These are phyloP conservation scores for Galleria mellonella DNA, from an alignment of 1,140 invertebrate genomes.

Conservation along the genomic window DNA sequence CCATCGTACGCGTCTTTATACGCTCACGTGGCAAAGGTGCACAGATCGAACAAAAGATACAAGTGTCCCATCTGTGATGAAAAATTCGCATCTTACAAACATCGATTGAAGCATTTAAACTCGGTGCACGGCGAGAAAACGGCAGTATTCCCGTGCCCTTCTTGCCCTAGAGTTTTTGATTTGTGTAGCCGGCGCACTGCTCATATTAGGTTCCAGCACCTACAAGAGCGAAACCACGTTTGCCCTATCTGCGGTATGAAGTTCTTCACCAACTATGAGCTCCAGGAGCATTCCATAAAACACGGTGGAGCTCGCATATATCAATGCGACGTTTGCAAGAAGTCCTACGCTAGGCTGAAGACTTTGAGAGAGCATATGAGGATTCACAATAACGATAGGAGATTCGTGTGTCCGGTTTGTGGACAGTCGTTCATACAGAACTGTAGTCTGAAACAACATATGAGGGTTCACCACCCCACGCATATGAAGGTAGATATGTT, in stretches of 20 bases:
- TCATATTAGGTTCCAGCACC: slow-evolving; percentile 49
- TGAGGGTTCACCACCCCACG: slow-evolving; percentile 53
- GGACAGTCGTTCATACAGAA: slow-evolving; percentile 66
- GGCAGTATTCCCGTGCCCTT: slow-evolving; percentile 45
- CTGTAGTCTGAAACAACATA: slow-evolving; percentile 53
- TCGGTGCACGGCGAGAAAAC: slow-evolving; percentile 50
- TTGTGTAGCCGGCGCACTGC: slow-evolving; percentile 51
- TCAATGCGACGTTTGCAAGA: slow-evolving; percentile 70
- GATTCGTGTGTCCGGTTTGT: slow-evolving; percentile 58
- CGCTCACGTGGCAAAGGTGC: slow-evolving; percentile 48
- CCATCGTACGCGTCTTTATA: slow-evolving; percentile 38
- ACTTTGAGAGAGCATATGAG: slow-evolving; percentile 73
- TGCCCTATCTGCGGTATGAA: slow-evolving; percentile 62
- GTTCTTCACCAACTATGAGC: slow-evolving; percentile 57
- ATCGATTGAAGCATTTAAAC: slow-evolving; percentile 54
- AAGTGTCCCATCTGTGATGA: slow-evolving; percentile 62
- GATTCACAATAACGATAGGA: slow-evolving; percentile 64
- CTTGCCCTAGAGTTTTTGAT: slow-evolving; percentile 57
- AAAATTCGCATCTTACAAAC: slow-evolving; percentile 54
- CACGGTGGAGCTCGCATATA: slow-evolving; percentile 59
- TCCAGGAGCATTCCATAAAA: slow-evolving; percentile 56
- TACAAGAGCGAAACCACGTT: slow-evolving; percentile 54
- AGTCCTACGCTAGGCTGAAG: slow-evolving; percentile 71
- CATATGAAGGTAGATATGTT: slow-evolving; percentile 41
- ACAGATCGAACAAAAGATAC: slow-evolving; percentile 54